A percentile compares a stretch with the other conserved stretches of the same genome.
Conservation (phyloP, 2,797 vertebrate species). For the Coregonus suidteri region DNA sequence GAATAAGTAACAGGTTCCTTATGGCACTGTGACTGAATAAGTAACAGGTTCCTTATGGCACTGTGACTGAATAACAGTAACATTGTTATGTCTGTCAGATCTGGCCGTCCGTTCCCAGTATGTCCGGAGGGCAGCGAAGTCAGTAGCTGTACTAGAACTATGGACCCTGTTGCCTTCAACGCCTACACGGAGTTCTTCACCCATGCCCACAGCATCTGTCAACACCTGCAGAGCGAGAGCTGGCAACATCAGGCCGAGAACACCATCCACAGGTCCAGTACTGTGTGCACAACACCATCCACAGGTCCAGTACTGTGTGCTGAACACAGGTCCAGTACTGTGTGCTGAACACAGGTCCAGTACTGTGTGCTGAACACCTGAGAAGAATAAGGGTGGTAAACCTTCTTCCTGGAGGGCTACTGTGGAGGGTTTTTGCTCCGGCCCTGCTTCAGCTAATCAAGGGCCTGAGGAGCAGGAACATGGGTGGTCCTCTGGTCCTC, state of each 20-base stretch:
- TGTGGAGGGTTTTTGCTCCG: too few species aligned
- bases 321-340: too few species aligned
- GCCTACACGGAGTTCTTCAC: constrained; percentile 85
- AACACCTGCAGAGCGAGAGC: constrained; percentile 79
- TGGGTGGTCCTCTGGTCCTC: too few species aligned
- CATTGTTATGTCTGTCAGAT: constrained; percentile 61
- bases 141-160: constrained; percentile 74
- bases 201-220: constrained; percentile 82
- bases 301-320: background rate
- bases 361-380: background rate
- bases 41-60: background rate
- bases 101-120: constrained; percentile 74
- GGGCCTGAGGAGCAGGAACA: too few species aligned
- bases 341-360: background rate
- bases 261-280: constrained; percentile 47
- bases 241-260: constrained; percentile 76
- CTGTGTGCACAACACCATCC: background rate
- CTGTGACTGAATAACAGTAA: background rate
- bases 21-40: background rate
- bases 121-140: constrained; percentile 74
- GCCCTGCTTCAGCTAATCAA: too few species aligned
- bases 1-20: too few species aligned
- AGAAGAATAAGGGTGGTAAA: too few species aligned
- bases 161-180: constrained; percentile 81
- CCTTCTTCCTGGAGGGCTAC: too few species aligned